Base-by-base conservation (phyloP, 2,888 invertebrate genomes). In the Drosophila austrosaltans region DNA sequence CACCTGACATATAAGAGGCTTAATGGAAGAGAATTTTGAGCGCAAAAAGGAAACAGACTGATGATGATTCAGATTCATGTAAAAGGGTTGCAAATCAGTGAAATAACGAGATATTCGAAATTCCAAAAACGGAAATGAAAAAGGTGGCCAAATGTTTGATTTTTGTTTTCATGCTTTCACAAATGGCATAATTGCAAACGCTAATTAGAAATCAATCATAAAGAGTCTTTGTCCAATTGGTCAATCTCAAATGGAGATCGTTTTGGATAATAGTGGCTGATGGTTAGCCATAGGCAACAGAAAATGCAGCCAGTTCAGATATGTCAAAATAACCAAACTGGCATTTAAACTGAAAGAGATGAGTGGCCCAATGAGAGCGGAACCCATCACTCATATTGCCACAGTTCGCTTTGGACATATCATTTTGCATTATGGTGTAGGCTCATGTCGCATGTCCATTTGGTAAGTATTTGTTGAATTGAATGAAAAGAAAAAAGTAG, bases 331-430 rank as follows among this genome's bases (percentile, higher is more conserved):
- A n/a, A n/a, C 48, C 22, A 22, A 48, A 48, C 10, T 48, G 48
- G 1, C 48, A 48, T 48, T 44, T 20, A 22, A 20, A 44, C 20
- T 44, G 22, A 20, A 20, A 3, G 48, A 48, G 7, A 25, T 48
- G 48, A 48, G 44, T 48, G 44, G 20, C 22, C 7, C 20, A 20
- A 8, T 20, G 44, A 20, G 3, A 20, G 8, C 8, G 44, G 44
- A 3, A 22, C 12, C 12, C 48, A 48, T 48, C 48, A 48, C 48
- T 48, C 48, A 48, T 12, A 48, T 2, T 12, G 20, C 20, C 44
- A 48, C 3, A 48, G 22, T 48, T 48, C 48, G 16, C 48, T 48
- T 25, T 70, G 72, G 69, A 76, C 72, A 76, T 48, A 48, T 48
- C 48, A 48, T 48, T 48, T 48, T 48, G 16, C 22, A 22, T 48